phyloP scores from a whole-genome alignment of 2,113 vertebrate genomes.

The Echinops telfairi region DNA sequence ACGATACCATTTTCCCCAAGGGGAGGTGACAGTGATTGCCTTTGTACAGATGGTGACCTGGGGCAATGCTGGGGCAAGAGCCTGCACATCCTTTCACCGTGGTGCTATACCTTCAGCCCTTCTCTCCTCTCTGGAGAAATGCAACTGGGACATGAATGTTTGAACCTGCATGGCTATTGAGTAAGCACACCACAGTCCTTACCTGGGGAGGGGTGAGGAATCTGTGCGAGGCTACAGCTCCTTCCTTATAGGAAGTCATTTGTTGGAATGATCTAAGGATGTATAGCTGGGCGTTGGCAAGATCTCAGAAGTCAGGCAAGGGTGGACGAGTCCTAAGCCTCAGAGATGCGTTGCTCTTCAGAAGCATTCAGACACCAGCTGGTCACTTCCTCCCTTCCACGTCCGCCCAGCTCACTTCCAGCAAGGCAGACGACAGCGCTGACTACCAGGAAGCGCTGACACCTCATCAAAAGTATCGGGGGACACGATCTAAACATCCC shows the following conservation, averaged over 20 bases:
- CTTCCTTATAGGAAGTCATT: conserved; percentile 21
- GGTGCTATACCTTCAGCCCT: background rate
- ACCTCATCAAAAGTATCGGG: background rate
- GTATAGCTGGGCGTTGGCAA: background rate
- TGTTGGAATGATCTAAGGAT: background rate
- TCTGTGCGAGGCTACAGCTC: background rate
- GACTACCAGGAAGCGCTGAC: background rate
- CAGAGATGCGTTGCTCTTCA: background rate
- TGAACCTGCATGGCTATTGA: background rate
- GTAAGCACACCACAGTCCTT: background rate
- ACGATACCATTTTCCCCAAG: conserved; percentile 26
- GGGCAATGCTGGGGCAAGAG: conserved; percentile 1
- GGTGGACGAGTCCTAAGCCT: background rate
- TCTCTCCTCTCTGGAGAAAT: conserved; percentile 12
- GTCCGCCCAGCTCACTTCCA: background rate
- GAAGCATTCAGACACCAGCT: background rate
- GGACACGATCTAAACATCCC: no score
- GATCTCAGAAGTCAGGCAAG: no score
- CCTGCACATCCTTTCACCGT: background rate
- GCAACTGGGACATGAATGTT: background rate
- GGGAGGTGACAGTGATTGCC: background rate
- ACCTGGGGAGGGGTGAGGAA: background rate
- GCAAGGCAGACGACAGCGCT: background rate
- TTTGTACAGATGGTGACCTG: conserved; percentile 26
- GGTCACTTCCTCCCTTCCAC: background rate